Conservation (phyloP, 2,797 vertebrate genomes). For the Alca torda region DNA sequence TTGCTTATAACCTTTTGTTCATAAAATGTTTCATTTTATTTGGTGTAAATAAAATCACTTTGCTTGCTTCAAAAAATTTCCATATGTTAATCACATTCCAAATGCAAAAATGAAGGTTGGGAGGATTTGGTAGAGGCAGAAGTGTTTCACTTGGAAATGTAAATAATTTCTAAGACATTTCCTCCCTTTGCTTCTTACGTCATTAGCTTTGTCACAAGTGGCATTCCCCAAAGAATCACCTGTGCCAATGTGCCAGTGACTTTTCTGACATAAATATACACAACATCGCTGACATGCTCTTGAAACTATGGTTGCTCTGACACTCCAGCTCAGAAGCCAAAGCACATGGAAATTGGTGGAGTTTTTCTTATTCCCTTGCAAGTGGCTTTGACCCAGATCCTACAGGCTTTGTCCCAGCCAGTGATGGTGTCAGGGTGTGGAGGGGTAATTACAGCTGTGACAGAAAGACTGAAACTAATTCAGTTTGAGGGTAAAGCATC, state of each 20-base stretch:
- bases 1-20: not conserved
- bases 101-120: not conserved
- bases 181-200: not conserved
- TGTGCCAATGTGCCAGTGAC: not conserved
- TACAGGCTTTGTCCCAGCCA: not conserved
- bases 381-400: not conserved
- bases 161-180: not conserved
- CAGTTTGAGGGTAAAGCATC: not conserved
- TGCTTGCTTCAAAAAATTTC: not conserved
- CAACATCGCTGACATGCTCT: not conserved
- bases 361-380: not conserved
- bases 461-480: not conserved
- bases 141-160: not conserved
- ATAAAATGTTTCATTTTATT: not conserved
- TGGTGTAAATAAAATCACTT: not conserved
- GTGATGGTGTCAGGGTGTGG: not conserved
- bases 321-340: not conserved
- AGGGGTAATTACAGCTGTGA: not conserved
- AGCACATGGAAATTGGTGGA: not conserved
- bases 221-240: not conserved
- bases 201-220: not conserved
- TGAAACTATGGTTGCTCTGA: accelerated
- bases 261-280: not conserved
- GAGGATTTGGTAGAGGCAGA: not conserved
- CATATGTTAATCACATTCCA: not conserved